Percentiles rank a stretch among this genome's conserved stretches.
phyloP scores from a whole-genome alignment of 2,888 invertebrate genomes.

The Stenolophus ochropezus region DNA sequence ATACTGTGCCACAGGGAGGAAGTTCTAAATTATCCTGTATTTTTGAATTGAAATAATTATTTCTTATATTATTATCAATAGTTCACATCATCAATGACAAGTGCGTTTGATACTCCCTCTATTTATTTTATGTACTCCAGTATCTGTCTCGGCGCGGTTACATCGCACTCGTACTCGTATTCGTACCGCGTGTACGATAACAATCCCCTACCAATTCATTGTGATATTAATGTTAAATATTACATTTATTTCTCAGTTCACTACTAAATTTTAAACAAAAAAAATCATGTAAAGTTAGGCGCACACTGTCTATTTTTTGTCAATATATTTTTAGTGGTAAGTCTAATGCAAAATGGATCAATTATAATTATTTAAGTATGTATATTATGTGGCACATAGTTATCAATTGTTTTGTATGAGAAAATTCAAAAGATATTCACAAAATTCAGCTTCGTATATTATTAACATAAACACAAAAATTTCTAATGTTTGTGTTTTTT shows the following conservation, averaged over 20 bases:
- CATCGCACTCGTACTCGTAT: background rate
- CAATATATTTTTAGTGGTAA: background rate
- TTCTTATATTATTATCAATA: slow-evolving; percentile 6
- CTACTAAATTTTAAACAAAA: background rate
- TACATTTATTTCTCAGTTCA: background rate
- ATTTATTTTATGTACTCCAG: background rate
- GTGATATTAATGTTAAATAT: slow-evolving; percentile 37
- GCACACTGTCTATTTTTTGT: background rate
- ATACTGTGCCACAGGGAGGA: no score
- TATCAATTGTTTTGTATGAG: background rate
- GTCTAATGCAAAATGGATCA: background rate
- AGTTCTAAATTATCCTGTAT: no score
- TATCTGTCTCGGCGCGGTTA: no score
- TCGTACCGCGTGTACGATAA: background rate
- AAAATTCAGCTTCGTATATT: no score
- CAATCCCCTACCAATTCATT: slow-evolving; percentile 42
- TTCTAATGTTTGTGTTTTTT: no score
- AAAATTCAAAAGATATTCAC: no score
- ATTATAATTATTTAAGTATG: background rate
- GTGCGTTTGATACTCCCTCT: slow-evolving; percentile 7
- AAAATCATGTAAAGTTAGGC: background rate
- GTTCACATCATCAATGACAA: slow-evolving; percentile 31
- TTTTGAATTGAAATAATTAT: no score
- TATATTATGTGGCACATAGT: background rate
- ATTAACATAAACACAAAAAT: no score